Evolutionary conservation across 1,140 invertebrate species (phyloP), one percentile per base, ranked within the genome.

Genomic region (Zaprionus lachaisei): DNA sequence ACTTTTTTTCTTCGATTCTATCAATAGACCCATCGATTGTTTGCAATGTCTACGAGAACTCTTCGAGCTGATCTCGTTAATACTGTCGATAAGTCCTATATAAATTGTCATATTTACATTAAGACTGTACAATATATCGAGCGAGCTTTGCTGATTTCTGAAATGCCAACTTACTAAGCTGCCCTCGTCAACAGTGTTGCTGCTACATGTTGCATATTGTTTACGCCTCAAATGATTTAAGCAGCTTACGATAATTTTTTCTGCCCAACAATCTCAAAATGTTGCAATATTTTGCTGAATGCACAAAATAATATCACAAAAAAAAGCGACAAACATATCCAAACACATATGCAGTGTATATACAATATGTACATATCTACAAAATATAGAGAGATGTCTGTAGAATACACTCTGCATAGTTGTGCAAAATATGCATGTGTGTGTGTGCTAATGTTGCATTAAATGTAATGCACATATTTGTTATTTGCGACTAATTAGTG

Each of bases 401-500:
- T 41, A 41, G 28, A 31, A 9, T 6, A 34, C 15, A 41, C 38
- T n/a, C 15, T 41, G 12, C 14, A 41, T 15, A 41, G 5, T 15
- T 41, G 15, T 41, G n/a, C 12, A 41, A 15, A 41, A 5, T 41
- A 0, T 15, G 15, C 15, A 6, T 41, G 28, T 31, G 28, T 11
- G 3, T 34, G 31, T 34, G 31, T 34, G 31, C 9, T 34, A n/a
- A n/a, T 41, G 38, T 15, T 15, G 38, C 38, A 41, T 49, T 51
- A 22, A 22, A 22, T 22, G 47, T 14, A 51, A 20, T 51, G 47
- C 47, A 22, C 47, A 51, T 37, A 47, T 47, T 47, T 47, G 22
- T 7, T 38, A 41, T 47, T 62, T 62, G 7, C 47, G 26, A 62
- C 69, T 81, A 79, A 79, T 78, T 82, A 81, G 54, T 77, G 71